Percentiles rank a stretch among this genome's conserved stretches.
phyloP scores from a whole-genome alignment of 2,797 vertebrate species.

The Phoeniculus purpureus region DNA sequence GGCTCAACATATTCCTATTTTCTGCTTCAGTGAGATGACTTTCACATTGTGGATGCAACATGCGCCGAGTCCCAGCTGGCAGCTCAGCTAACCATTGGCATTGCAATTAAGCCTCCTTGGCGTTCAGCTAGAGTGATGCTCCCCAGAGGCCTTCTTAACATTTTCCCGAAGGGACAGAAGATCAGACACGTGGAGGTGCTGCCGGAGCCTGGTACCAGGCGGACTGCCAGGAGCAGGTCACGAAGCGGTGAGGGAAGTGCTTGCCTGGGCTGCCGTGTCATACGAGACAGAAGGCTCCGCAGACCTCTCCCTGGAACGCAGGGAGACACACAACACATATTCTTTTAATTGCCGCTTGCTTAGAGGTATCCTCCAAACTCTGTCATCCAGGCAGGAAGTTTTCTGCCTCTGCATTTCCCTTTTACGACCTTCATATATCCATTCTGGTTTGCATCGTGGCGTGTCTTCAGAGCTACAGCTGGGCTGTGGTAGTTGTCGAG shows the following conservation, averaged over 20 bases:
- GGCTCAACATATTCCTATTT: constrained; percentile 32
- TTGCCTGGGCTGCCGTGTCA: fast-evolving
- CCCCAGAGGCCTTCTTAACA: not conserved
- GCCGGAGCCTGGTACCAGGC: not conserved
- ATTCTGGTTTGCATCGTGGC: not conserved
- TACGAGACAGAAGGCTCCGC: not conserved
- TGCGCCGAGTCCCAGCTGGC: not conserved
- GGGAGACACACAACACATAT: not conserved
- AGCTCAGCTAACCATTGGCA: not conserved
- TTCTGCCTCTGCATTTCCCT: not conserved
- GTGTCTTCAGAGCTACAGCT: not conserved
- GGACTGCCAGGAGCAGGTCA: fast-evolving
- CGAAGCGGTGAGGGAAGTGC: fast-evolving
- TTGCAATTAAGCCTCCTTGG: not conserved
- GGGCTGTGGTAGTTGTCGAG: not conserved
- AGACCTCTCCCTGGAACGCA: not conserved
- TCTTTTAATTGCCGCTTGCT: not conserved
- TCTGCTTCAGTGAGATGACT: constrained; percentile 47
- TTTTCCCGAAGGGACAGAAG: not conserved
- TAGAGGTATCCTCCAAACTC: not conserved
- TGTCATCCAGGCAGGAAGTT: not conserved
- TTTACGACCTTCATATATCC: not conserved
- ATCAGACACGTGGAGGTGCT: not conserved
- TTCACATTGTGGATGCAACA: not conserved
- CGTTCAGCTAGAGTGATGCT: not conserved